Evolutionary conservation across 1,140 invertebrate genomes (phyloP), one percentile per base, ranked within the genome.

Genomic region (Holcopasites calliopsidis): DNA sequence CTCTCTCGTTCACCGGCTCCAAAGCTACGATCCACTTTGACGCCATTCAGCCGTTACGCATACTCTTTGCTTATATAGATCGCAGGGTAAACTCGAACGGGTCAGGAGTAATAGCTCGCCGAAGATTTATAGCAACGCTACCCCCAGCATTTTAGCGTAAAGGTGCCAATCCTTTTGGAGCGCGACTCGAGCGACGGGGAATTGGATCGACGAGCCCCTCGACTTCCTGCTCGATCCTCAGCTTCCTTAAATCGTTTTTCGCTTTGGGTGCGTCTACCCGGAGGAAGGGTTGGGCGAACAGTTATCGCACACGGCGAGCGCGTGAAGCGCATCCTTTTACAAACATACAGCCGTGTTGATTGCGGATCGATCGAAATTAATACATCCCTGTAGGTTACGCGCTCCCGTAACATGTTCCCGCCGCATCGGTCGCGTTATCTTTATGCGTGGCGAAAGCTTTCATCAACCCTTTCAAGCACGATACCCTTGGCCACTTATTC

Each of bases 401-500:
- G 42, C 54, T 60, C 2, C 38, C 16, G 42, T 11, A 31, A 23
- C 26, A 58, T 33, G 23, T 76, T 35, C 26, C 3, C 49, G 13
- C 49, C 8, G 33, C 49, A 26, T 75, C 49, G 26, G 26, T 58
- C 10, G 42, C 21, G 52, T 79, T 81, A 76, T 80, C 78, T 77
- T 71, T 68, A 66, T 44, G 40, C 40, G 21, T 31, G 42, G 1
- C 64, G 40, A 44, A 50, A 62, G 49, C 60, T 75, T 66, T 82
- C 66, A 78, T 82, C 70, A 57, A 64, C 54, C 58, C 65, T 61
- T 50, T 75, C 65, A 35, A 69, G 33, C 47, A 65, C 66, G 44
- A 75, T 50, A 44, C 62, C 31, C 16, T n/a, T n/a, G 49, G 64
- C 57, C 55, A 71, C 65, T 82, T 83, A 83, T 83, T 83, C 70